Base-by-base conservation (phyloP, 2,797 vertebrate genomes). In the Rhinella marina region DNA sequence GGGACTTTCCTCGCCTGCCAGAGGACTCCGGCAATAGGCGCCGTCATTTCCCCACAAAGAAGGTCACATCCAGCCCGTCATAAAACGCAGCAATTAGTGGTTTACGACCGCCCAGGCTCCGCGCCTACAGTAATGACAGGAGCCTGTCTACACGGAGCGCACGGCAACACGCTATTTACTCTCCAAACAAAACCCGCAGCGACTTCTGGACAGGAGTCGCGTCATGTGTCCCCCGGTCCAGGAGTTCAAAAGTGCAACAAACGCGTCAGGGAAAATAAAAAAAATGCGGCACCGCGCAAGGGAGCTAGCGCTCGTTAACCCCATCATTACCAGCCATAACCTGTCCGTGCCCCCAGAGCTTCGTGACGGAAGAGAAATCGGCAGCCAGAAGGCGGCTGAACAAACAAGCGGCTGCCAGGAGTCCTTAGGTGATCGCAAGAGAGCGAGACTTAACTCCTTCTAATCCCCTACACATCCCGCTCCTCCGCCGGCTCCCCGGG, bases 391-490 rank as follows among this genome's bases (percentile, higher is more conserved):
- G 81, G 75, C 87, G 82, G 87, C 82, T 81, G 87, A 82, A 82
- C 88, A 88, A 86, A 89, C 88, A 86, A 57, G 78, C 68, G 70
- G 68, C 68, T 76, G 77, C 87, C 82, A 88, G 77, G 78, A 88
- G 87, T 88, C 87, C 87, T 88, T 64, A 81, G 85, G 61, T 88
- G 88, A 89, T 86, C 88, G 88, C 84, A 52, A 52, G 66, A 88
- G 87, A 85, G 83, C 57, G 59, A 86, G 61, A 86, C 68, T 89
- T 89, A 86, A 89, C 84, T 59, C 84, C 72, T 88, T 88, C 64
- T 78, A 25, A 73, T 27, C 79, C 83, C 70, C 11, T 16, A 66
- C 59, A 81, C 83, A 52, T 78, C 87, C 81, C 61, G 66, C 59
- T 23, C 59, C 85, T 41, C 70, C 29, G 70, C 17, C 59, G 21